A percentile compares a stretch with the other conserved stretches of the same genome.
Evolutionary conservation across 2,888 invertebrate genomes (phyloP).

Genomic region (Pristionchus maxplancki): DNA sequence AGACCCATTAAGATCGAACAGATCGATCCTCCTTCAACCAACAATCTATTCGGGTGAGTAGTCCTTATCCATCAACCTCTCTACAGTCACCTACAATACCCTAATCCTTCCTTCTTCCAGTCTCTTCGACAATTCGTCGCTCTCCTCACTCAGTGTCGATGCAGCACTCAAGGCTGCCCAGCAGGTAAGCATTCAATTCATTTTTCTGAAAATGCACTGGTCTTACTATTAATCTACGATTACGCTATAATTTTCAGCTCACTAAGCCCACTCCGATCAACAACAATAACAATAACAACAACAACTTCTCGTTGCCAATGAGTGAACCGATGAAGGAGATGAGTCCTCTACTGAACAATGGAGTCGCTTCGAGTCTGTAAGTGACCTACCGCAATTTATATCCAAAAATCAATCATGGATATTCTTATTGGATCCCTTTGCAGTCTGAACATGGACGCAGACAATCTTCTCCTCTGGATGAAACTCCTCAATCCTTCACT

Average conservation of each 20-base stretch:
- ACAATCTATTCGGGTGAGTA: slow-evolving; percentile 45
- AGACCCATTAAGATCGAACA: slow-evolving; percentile 30
- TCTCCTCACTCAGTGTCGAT: slow-evolving; percentile 36
- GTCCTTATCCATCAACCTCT: not conserved
- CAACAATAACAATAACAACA: slow-evolving; percentile 47
- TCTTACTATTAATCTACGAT: not conserved
- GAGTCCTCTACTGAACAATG: slow-evolving; percentile 16
- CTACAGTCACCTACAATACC: not conserved
- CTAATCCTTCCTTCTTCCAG: not conserved
- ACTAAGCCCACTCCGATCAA: slow-evolving; percentile 18
- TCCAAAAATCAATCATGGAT: not conserved
- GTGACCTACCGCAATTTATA: not conserved
- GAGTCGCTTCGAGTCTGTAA: slow-evolving; percentile 30
- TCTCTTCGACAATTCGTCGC: slow-evolving; percentile 40
- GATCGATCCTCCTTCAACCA: slow-evolving; percentile 8
- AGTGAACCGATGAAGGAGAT: slow-evolving; percentile 37
- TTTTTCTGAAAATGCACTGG: not conserved
- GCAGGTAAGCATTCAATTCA: not conserved
- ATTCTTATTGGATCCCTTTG: not conserved
- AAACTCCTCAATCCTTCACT: slow-evolving; percentile 39
- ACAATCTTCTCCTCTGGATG: slow-evolving; percentile 45
- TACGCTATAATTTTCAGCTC: slow-evolving; percentile 16
- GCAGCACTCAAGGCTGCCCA: slow-evolving; percentile 14
- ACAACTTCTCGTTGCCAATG: slow-evolving; percentile 45
- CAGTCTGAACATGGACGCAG: slow-evolving; percentile 31